A percentile compares a stretch with the other conserved stretches of the same genome.
These are phyloP conservation scores for Luffia ferchaultella DNA, from an alignment of 2,888 invertebrate genomes.

Conservation along the genomic window DNA sequence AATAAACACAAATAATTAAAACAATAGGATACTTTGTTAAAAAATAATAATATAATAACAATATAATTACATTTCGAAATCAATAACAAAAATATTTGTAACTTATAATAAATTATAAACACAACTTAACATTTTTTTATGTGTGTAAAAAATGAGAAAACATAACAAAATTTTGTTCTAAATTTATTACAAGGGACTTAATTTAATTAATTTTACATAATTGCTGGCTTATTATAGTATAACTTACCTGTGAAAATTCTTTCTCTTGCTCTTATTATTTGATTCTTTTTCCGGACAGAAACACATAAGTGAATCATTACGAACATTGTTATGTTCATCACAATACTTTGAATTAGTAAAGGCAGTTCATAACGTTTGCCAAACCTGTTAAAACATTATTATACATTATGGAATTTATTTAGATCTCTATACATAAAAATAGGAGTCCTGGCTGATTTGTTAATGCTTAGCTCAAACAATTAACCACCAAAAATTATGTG, in stretches of 20 bases:
- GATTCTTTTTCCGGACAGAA: constrained; percentile 81
- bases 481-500: too few species aligned
- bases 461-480: too few species aligned
- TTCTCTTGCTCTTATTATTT: constrained; percentile 78
- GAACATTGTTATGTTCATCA: constrained; percentile 98
- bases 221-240: too few species aligned
- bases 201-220: background rate
- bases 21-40: constrained; percentile 21
- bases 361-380: constrained; percentile 97
- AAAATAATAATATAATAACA: constrained; percentile 10
- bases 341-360: constrained; percentile 92
- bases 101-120: background rate
- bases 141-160: too few species aligned
- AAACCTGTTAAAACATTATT: constrained; percentile 87
- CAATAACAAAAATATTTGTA: background rate
- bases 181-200: too few species aligned
- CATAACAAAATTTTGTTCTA: background rate
- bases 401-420: too few species aligned
- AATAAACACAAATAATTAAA: constrained; percentile 20
- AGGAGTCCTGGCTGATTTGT: too few species aligned
- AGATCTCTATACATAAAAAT: too few species aligned
- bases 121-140: constrained; percentile 1
- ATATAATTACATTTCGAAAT: constrained; percentile 10
- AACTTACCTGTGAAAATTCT: constrained; percentile 84
- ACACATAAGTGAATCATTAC: constrained; percentile 94